Evolutionary conservation across 2,113 vertebrate genomes (phyloP).

Genomic region (Tor tambroides): DNA sequence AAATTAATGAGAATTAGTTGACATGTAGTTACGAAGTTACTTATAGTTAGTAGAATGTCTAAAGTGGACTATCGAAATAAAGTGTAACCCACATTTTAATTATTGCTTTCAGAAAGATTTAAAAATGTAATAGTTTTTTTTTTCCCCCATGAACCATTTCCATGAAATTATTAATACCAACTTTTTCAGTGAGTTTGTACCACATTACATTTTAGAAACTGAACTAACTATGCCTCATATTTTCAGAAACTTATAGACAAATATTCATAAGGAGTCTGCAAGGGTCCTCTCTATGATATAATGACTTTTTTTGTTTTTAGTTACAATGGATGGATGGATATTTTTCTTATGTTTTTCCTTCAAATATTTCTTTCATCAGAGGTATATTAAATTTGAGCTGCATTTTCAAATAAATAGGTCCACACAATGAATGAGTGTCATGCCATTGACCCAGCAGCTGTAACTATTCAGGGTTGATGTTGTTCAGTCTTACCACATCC

Average conservation of each 20-base stretch:
- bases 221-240: background rate
- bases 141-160: too few species aligned
- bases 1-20: too few species aligned
- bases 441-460: background rate
- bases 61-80: too few species aligned
- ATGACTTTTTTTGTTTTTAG: background rate
- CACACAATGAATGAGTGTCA: background rate
- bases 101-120: background rate
- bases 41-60: too few species aligned
- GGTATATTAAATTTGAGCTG: background rate
- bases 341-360: too few species aligned
- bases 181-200: background rate
- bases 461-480: background rate
- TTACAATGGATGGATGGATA: too few species aligned
- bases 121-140: background rate
- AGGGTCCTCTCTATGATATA: background rate
- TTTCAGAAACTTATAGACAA: background rate
- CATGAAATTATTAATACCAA: background rate
- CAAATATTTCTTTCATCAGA: background rate
- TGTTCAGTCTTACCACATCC: conserved; percentile 47
- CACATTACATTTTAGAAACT: background rate
- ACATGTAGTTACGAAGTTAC: too few species aligned
- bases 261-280: background rate
- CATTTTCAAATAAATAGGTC: background rate
- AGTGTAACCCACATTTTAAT: background rate